Evolutionary conservation across 2,888 invertebrate genomes (phyloP).

Genomic region (Tipula lateralis): DNA sequence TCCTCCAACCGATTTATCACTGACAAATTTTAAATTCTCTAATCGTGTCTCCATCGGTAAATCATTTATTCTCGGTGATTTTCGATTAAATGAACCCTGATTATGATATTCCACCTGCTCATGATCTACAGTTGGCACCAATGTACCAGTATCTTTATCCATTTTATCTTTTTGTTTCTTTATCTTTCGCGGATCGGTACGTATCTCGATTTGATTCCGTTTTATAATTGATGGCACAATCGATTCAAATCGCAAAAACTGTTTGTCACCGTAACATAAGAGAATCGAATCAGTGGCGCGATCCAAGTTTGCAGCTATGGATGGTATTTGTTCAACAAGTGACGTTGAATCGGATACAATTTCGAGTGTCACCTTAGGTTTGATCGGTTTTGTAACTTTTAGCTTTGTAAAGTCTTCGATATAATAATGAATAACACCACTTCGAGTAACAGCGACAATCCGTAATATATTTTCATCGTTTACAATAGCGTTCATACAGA

Average conservation of each 20-base stretch:
- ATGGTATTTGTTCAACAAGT: slow-evolving; percentile 53
- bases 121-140: not conserved
- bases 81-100: slow-evolving; percentile 14
- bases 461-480: slow-evolving; percentile 51
- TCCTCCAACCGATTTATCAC: slow-evolving; percentile 53
- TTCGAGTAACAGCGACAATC: slow-evolving; percentile 58
- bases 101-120: slow-evolving; percentile 13
- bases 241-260: slow-evolving; percentile 57
- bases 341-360: slow-evolving; percentile 55
- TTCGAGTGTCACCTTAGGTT: slow-evolving; percentile 58
- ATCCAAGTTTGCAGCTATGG: slow-evolving; percentile 41
- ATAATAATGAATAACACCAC: slow-evolving; percentile 75
- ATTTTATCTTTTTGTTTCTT: not conserved
- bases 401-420: slow-evolving; percentile 41
- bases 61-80: not conserved
- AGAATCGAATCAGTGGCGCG: slow-evolving; percentile 45
- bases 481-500: slow-evolving; percentile 52
- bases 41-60: slow-evolving; percentile 74
- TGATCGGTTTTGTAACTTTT: slow-evolving; percentile 55
- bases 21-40: slow-evolving; percentile 62
- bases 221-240: slow-evolving; percentile 38
- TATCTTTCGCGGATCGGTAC: slow-evolving; percentile 43
- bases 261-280: slow-evolving; percentile 56
- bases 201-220: slow-evolving; percentile 51
- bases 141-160: not conserved